These are phyloP conservation scores for Crossaster papposus DNA, from an alignment of 53 echinoderm and acorn worm species.

Conservation along the genomic window DNA sequence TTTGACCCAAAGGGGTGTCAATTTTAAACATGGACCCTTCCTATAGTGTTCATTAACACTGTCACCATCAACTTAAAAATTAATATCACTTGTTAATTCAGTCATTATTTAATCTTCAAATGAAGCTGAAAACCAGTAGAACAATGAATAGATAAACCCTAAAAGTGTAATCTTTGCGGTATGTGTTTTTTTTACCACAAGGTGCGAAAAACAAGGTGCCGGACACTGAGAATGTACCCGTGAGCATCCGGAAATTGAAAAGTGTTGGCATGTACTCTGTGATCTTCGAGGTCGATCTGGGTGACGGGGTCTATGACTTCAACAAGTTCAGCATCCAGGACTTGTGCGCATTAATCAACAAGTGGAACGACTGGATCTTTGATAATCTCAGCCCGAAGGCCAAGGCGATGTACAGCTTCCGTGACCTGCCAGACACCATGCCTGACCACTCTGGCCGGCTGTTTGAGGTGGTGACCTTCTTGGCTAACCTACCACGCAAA, in stretches of 20 bases:
- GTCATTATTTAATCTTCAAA: too few relatives aligned
- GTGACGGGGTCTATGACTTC: slow-evolving; percentile 54
- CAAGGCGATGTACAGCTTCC: slow-evolving; percentile 61
- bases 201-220: slow-evolving; percentile 53
- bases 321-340: slow-evolving; percentile 22
- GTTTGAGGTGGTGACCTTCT: slow-evolving; percentile 40
- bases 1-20: too few relatives aligned
- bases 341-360: slow-evolving; percentile 34
- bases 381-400: slow-evolving; percentile 41
- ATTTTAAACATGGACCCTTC: too few relatives aligned
- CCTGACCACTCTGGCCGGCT: slow-evolving; percentile 53
- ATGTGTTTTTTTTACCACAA: background rate
- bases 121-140: background rate
- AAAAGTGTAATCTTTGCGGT: background rate
- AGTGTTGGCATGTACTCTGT: slow-evolving; percentile 52
- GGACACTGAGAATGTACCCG: slow-evolving; percentile 49
- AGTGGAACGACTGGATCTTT: slow-evolving; percentile 61
- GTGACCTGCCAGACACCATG: slow-evolving; percentile 68
- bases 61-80: too few relatives aligned
- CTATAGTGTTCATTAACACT: too few relatives aligned
- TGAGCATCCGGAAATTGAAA: slow-evolving; percentile 59
- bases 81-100: too few relatives aligned
- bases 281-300: slow-evolving; percentile 64
- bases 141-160: background rate
- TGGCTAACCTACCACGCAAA: slow-evolving; percentile 54